Evolutionary conservation across 2,113 vertebrate genomes (phyloP).

Genomic region (Alligator sinensis): DNA sequence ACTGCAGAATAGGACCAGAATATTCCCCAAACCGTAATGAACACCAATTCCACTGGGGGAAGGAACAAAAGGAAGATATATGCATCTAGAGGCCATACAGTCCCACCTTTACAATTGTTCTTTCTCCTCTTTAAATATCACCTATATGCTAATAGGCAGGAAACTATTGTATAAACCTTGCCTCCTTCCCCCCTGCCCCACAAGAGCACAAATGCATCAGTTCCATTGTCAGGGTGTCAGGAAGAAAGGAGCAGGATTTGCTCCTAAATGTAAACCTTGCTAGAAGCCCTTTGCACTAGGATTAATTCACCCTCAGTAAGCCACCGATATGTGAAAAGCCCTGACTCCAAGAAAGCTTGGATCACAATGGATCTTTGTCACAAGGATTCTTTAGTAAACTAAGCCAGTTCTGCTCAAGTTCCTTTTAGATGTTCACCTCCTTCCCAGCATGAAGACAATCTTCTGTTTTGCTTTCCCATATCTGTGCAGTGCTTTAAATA

Average conservation of each 20-base stretch:
- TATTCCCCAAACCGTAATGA: rapidly evolving
- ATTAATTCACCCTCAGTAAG: background rate
- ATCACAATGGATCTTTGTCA: background rate
- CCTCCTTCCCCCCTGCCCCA: rapidly evolving
- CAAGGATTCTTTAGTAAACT: background rate
- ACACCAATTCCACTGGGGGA: background rate
- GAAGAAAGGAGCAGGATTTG: background rate
- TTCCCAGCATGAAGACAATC: background rate
- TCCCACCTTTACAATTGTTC: background rate
- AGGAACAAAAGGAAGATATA: background rate
- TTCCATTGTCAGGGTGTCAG: background rate
- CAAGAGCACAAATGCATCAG: background rate
- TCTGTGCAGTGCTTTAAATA: background rate
- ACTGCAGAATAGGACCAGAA: background rate
- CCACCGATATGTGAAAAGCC: background rate
- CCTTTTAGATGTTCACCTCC: background rate
- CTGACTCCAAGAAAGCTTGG: background rate
- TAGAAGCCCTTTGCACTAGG: background rate
- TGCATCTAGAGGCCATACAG: background rate
- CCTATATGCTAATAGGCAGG: background rate
- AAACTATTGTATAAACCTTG: background rate
- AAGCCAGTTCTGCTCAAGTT: background rate
- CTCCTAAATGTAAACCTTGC: background rate
- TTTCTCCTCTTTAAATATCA: background rate
- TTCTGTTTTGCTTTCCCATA: background rate